A percentile compares a stretch with the other conserved stretches of the same genome.
phyloP scores from a whole-genome alignment of 2,113 vertebrate genomes.

The Hyperoodon ampullatus region DNA sequence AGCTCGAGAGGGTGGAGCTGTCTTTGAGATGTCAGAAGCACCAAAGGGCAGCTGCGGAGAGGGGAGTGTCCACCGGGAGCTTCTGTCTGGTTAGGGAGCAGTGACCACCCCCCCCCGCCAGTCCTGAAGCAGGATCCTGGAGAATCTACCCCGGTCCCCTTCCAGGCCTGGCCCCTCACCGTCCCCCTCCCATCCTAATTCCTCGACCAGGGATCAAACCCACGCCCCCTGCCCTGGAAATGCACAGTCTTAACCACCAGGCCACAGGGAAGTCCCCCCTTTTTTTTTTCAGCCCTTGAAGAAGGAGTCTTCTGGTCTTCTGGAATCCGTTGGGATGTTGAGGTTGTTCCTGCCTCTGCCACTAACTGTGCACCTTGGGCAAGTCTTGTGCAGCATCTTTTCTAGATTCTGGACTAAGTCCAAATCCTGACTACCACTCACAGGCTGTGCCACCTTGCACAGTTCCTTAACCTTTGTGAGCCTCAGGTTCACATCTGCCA shows the following conservation, averaged over 20 bases:
- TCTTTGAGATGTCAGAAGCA: neutral
- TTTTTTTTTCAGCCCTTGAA: too few relatives aligned
- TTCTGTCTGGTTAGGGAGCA: neutral
- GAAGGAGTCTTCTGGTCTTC: neutral
- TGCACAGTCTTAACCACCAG: too few relatives aligned
- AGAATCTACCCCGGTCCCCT: neutral
- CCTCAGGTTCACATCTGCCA: neutral
- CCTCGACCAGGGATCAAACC: too few relatives aligned
- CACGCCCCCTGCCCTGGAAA: too few relatives aligned
- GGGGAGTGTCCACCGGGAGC: accelerated
- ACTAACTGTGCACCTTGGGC: accelerated
- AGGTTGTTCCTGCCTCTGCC: neutral
- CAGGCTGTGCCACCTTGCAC: too few relatives aligned
- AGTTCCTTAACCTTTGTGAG: neutral
- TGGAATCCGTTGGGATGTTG: accelerated
- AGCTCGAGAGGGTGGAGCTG: neutral
- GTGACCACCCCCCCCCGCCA: neutral
- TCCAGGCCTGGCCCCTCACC: neutral
- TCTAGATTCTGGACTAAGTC: neutral
- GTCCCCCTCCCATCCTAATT: neutral
- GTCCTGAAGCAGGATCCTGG: neutral
- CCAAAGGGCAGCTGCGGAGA: neutral
- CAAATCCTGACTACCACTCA: neutral
- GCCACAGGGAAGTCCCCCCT: too few relatives aligned
- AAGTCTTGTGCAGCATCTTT: neutral